phyloP scores from a whole-genome alignment of 2,888 invertebrate species.

The Stomorhina lunata region DNA sequence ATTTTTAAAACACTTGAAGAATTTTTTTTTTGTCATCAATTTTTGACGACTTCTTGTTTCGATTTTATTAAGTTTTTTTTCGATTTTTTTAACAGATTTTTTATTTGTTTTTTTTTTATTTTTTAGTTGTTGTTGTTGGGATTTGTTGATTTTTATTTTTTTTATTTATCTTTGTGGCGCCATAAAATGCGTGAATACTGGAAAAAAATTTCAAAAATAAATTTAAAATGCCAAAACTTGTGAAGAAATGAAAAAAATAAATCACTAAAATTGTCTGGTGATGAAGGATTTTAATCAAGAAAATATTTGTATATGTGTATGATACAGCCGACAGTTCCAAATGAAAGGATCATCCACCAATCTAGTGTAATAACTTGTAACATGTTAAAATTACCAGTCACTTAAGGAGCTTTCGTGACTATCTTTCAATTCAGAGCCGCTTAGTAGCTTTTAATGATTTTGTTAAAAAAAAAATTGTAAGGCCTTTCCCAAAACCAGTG shows the following conservation, averaged over 20 bases:
- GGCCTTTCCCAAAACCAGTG: too few species aligned
- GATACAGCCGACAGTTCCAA: too few species aligned
- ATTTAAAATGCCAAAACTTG: neutral
- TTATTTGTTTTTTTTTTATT: neutral
- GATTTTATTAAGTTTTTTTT: slow-evolving; percentile 18
- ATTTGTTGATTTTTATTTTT: slow-evolving; percentile 1
- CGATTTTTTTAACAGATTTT: neutral
- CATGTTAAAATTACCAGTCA: too few species aligned
- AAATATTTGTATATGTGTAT: neutral
- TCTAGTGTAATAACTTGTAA: too few species aligned
- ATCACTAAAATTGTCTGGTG: slow-evolving; percentile 16
- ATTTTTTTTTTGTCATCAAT: slow-evolving; percentile 10
- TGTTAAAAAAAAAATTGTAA: too few species aligned
- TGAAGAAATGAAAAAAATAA: slow-evolving; percentile 27
- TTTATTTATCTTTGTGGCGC: slow-evolving; percentile 44
- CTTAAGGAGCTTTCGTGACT: too few species aligned
- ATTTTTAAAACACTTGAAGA: slow-evolving; percentile 31
- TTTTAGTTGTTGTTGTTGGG: neutral
- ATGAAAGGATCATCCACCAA: too few species aligned
- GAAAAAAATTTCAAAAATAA: neutral
- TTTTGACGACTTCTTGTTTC: neutral
- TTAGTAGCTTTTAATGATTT: too few species aligned
- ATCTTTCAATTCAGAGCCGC: too few species aligned
- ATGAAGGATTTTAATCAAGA: slow-evolving; percentile 7
- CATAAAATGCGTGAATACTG: slow-evolving; percentile 45